Evolutionary conservation across 2,113 vertebrate species (phyloP).

Genomic region (Periophthalmus modestus): DNA sequence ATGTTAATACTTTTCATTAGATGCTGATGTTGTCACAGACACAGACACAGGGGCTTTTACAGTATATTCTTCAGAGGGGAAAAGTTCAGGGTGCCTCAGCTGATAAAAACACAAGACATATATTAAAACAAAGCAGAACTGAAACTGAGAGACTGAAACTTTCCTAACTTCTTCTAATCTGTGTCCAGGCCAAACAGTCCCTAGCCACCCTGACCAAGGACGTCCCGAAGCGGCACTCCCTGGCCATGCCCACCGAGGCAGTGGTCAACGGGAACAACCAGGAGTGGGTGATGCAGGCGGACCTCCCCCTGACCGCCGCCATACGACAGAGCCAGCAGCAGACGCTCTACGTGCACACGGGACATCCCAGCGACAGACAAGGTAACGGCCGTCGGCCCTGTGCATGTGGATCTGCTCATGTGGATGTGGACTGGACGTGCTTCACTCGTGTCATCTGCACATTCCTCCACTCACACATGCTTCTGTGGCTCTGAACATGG

Average conservation of each 20-base stretch:
- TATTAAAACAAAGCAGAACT: too few species aligned
- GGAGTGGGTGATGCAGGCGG: constrained; percentile 98
- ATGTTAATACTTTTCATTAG: too few species aligned
- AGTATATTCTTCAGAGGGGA: too few species aligned
- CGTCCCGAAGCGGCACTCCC: constrained; percentile 93
- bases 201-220: constrained; percentile 96
- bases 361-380: constrained; percentile 90
- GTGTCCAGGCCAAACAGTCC: constrained; percentile 93
- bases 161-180: constrained; percentile 9
- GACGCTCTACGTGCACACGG: constrained; percentile 90
- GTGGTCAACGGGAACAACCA: constrained; percentile 98
- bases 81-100: too few species aligned
- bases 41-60: too few species aligned
- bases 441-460: constrained; percentile 31
- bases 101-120: too few species aligned
- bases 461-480: constrained; percentile 34
- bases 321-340: constrained; percentile 99
- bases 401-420: constrained; percentile 58
- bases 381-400: constrained; percentile 75
- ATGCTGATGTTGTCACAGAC: too few species aligned
- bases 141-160: too few species aligned
- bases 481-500: constrained; percentile 32
- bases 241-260: constrained; percentile 94
- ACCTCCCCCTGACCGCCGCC: constrained; percentile 95
- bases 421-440: constrained; percentile 35